Evolutionary conservation across 2,797 vertebrate genomes (phyloP).

Genomic region (Anabas testudineus): DNA sequence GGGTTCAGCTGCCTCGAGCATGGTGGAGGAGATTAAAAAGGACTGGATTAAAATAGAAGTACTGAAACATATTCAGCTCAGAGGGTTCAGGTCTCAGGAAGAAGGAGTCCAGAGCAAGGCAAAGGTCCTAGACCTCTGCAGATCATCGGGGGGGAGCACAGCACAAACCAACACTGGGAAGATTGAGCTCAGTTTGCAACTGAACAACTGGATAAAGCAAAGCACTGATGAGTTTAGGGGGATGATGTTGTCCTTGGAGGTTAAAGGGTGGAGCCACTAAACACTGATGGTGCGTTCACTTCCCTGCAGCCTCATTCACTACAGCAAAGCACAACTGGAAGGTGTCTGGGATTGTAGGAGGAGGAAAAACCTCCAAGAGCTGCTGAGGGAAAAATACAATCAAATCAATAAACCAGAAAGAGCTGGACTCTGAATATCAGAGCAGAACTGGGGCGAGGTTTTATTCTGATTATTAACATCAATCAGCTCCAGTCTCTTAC

Average conservation of each 20-base stretch:
- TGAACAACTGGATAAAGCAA: no score
- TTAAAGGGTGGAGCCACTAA: conserved; percentile 14
- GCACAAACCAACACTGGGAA: no score
- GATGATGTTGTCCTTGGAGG: neutral
- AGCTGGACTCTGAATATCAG: neutral
- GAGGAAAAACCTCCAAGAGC: neutral
- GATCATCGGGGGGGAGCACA: no score
- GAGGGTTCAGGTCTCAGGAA: no score
- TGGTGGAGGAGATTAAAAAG: no score
- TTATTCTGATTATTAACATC: neutral
- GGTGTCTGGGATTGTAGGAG: neutral
- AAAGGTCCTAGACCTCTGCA: no score
- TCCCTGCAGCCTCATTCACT: neutral
- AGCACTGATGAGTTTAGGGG: conserved; percentile 1
- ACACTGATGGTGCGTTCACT: neutral
- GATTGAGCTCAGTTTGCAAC: no score
- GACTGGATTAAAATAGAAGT: no score
- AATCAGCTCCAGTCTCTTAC: neutral
- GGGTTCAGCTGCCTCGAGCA: no score
- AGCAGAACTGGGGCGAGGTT: neutral
- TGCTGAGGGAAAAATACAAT: neutral
- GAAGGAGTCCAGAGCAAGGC: no score
- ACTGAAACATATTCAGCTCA: no score
- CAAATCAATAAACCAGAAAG: neutral
- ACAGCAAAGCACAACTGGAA: conserved; percentile 6